Conservation (phyloP, 1,140 invertebrate species). For the Eubasilissa regina region DNA sequence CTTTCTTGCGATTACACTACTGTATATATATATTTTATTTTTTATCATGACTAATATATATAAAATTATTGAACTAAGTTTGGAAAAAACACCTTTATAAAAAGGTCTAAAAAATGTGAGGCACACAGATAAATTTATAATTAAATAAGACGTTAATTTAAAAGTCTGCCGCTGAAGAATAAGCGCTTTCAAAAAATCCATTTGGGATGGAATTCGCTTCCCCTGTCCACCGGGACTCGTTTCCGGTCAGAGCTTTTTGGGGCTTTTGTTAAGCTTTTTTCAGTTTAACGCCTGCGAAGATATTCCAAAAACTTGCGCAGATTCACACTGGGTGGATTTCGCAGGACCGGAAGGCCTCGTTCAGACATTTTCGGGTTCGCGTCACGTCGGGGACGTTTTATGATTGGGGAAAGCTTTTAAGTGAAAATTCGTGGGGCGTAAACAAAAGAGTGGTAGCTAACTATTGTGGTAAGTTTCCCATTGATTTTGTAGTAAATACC, state of each 20-base stretch:
- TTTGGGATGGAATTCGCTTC: constrained; percentile 25
- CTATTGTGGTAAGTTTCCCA: too few relatives aligned
- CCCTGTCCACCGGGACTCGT: constrained; percentile 17
- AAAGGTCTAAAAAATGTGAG: too few relatives aligned
- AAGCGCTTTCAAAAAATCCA: constrained; percentile 23
- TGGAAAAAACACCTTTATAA: too few relatives aligned
- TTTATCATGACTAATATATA: too few relatives aligned
- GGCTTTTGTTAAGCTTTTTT: constrained; percentile 30
- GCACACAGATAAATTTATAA: too few relatives aligned
- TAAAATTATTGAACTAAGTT: too few relatives aligned
- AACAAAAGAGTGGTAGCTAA: not conserved
- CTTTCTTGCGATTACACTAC: too few relatives aligned
- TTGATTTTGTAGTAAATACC: too few relatives aligned
- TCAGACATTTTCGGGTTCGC: constrained; percentile 1
- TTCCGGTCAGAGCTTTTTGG: constrained; percentile 41
- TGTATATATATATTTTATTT: too few relatives aligned
- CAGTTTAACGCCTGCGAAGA: constrained; percentile 39
- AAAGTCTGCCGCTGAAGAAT: not conserved
- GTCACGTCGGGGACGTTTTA: constrained; percentile 7
- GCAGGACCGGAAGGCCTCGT: constrained; percentile 12
- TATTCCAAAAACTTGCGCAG: constrained; percentile 31
- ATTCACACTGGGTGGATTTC: not conserved
- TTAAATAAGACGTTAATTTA: too few relatives aligned
- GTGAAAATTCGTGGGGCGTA: not conserved
- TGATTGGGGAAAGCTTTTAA: constrained; percentile 26